Conservation (phyloP, 2,113 vertebrate genomes). For the Epinephelus moara region DNA sequence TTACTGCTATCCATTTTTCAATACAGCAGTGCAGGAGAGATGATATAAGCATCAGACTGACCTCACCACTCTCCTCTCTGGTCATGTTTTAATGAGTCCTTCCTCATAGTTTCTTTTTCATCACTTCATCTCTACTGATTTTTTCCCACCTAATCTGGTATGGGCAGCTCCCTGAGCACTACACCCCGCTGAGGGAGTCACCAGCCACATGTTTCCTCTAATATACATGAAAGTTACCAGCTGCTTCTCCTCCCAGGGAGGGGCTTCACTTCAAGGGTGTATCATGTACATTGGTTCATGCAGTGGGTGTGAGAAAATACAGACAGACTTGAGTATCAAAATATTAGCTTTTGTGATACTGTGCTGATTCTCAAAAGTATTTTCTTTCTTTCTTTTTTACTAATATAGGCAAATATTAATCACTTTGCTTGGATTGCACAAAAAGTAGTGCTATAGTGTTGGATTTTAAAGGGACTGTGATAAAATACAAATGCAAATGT, state of each 20-base stretch:
- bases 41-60: conserved; percentile 3
- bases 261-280: background rate
- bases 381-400: too few relatives aligned
- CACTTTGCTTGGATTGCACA: too few relatives aligned
- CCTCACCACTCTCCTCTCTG: background rate
- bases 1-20: background rate
- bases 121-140: background rate
- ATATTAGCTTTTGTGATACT: too few relatives aligned
- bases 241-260: conserved; percentile 13
- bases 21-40: conserved; percentile 8
- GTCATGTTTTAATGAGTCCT: background rate
- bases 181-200: background rate
- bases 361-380: too few relatives aligned
- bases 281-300: background rate
- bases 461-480: too few relatives aligned
- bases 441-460: too few relatives aligned
- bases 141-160: background rate
- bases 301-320: too few relatives aligned
- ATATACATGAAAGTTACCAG: conserved; percentile 17
- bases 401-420: too few relatives aligned
- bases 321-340: too few relatives aligned
- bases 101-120: background rate
- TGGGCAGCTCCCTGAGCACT: background rate
- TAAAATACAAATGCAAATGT: too few relatives aligned
- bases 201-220: conserved; percentile 17